phyloP scores from a whole-genome alignment of 2,797 vertebrate species.

The Myotis myotis region DNA sequence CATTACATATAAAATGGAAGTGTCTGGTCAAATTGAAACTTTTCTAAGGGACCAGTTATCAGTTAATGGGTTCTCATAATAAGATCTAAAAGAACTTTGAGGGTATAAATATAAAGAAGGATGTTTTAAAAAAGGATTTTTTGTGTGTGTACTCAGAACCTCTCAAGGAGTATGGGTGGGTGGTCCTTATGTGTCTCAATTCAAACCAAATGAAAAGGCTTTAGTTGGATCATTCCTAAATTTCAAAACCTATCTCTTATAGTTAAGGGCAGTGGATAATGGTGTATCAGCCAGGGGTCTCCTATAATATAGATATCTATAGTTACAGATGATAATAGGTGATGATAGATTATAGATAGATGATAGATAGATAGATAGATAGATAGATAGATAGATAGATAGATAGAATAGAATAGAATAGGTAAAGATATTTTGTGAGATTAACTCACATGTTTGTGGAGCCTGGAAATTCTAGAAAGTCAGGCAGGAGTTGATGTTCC shows the following conservation, averaged over 20 bases:
- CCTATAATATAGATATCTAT: background rate
- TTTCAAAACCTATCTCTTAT: background rate
- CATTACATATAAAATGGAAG: background rate
- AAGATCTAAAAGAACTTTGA: background rate
- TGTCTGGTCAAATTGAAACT: background rate
- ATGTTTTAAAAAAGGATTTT: background rate
- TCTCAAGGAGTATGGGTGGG: too few species aligned
- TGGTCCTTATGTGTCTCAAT: background rate
- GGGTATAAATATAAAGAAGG: background rate
- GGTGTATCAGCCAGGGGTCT: background rate
- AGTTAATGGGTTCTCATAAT: background rate
- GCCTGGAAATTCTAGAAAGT: background rate
- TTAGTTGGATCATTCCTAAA: background rate
- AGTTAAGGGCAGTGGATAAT: background rate
- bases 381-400: background rate
- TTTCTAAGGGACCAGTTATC: background rate
- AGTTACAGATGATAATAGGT: too few species aligned
- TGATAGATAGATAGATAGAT: too few species aligned
- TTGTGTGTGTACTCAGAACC: rapidly evolving
- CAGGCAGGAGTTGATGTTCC: background rate
- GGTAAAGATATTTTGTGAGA: background rate
- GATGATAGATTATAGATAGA: too few species aligned
- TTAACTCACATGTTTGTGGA: background rate
- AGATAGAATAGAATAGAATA: background rate
- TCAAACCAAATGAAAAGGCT: rapidly evolving